Base-by-base conservation (phyloP, 2,113 vertebrate genomes). In the Stictonetta naevosa region DNA sequence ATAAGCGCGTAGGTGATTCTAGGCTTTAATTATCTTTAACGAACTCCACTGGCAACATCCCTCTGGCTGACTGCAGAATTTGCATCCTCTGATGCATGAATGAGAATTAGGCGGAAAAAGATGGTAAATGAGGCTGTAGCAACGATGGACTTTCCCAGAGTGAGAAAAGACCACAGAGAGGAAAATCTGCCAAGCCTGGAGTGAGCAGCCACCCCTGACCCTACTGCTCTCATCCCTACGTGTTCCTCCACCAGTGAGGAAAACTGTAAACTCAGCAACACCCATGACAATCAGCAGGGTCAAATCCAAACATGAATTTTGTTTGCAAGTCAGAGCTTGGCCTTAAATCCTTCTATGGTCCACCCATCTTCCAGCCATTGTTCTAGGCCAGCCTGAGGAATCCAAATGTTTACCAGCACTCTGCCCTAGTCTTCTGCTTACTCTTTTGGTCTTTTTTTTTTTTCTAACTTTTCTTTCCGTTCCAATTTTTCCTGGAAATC, bases 271-370 rank as follows among this genome's bases (percentile, higher is more conserved):
- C 60, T 81, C 84, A 88, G 79, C 81, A 86, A 83, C 62, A 88
- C 79, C 69, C 84, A 26, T 93, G 86, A 88, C 93, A 95, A 79
- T 91, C 86, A 93, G 60, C 83, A 95, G 82, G 90, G 91, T 94
- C 90, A 94, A 93, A 97, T 95, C 88, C 88, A 94, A 96, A 95
- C 90, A 92, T n/a, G 75, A 88, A 67, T 89, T 91, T 83, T 90
- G 22, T 86, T 90, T 96, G 89, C 93, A 96, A 97, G 95, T 96
- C 92, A 95, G 59, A 92, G 88, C 92, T 93, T 91, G 94, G 93
- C 71, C 80, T 50, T 92, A 92, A 96, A 92, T 83, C 84, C 52
- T 90, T 93, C 82, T 58, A 33, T 17, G 88, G 95, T 96, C 84
- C 95, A 95, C 68, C 52, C 94, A 59, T 82, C 74, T 90, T 96